A percentile compares a stretch with the other conserved stretches of the same genome.
Evolutionary conservation across 2,113 vertebrate genomes (phyloP).

Genomic region (Montifringilla adamsi): DNA sequence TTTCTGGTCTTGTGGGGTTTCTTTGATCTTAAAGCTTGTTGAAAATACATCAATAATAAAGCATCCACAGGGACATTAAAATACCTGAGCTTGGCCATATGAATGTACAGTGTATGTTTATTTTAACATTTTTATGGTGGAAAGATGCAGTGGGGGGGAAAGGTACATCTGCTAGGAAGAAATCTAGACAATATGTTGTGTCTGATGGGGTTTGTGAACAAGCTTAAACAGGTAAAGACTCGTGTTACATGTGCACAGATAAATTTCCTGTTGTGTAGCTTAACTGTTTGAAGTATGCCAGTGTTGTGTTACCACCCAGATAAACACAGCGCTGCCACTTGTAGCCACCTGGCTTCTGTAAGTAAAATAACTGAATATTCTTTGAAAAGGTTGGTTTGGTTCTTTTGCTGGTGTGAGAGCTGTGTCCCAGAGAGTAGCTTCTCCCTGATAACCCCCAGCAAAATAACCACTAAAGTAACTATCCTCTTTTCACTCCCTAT

Average conservation of each 20-base stretch:
- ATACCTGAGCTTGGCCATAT: neutral
- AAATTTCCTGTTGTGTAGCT: neutral
- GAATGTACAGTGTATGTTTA: neutral
- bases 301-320: neutral
- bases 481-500: neutral
- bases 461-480: neutral
- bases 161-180: neutral
- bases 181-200: neutral
- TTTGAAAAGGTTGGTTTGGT: neutral
- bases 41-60: neutral
- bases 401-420: neutral
- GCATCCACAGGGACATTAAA: neutral
- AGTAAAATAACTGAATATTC: neutral
- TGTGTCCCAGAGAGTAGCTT: neutral
- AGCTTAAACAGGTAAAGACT: conserved; percentile 2
- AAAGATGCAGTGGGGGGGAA: neutral
- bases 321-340: neutral
- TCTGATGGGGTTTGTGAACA: neutral
- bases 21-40: neutral
- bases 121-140: neutral
- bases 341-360: neutral
- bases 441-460: neutral
- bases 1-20: neutral
- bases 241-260: neutral
- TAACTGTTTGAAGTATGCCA: neutral